Evolutionary conservation across 2,113 vertebrate species (phyloP).

Genomic region (Tautogolabrus adspersus): DNA sequence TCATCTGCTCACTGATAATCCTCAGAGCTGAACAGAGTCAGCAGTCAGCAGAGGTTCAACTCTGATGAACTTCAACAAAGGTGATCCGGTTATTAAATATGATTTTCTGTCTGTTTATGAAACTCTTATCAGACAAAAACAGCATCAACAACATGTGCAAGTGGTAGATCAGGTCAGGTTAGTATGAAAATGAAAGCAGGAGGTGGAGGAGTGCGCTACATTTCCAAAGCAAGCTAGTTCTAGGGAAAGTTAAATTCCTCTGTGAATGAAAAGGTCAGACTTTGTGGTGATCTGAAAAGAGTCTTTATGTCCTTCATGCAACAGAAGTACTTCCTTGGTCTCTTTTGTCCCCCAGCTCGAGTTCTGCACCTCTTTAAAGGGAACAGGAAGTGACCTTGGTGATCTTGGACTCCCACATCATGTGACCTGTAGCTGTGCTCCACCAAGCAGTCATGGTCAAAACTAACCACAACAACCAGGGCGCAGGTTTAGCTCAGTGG

Average conservation of each 20-base stretch:
- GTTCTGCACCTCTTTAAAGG: slow-evolving; percentile 61
- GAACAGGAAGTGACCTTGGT: slow-evolving; percentile 70
- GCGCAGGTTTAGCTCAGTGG: too few relatives aligned
- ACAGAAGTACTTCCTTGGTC: slow-evolving; percentile 56
- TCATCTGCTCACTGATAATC: slow-evolving; percentile 58
- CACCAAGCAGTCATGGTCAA: slow-evolving; percentile 10
- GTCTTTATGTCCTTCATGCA: slow-evolving; percentile 60
- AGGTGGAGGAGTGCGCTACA: slow-evolving; percentile 1
- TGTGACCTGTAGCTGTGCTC: slow-evolving; percentile 53
- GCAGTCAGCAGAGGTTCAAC: slow-evolving; percentile 48
- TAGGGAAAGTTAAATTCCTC: slow-evolving; percentile 52
- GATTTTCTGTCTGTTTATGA: background rate
- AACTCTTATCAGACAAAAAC: background rate
- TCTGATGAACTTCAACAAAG: slow-evolving; percentile 17
- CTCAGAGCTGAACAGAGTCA: slow-evolving; percentile 36
- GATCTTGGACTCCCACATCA: slow-evolving; percentile 63
- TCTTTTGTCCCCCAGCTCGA: slow-evolving; percentile 53
- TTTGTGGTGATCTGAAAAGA: slow-evolving; percentile 53
- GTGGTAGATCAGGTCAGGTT: background rate
- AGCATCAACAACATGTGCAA: background rate
- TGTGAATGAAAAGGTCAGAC: slow-evolving; percentile 59
- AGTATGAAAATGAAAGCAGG: slow-evolving; percentile 9
- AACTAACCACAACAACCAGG: slow-evolving; percentile 6
- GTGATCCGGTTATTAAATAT: background rate
- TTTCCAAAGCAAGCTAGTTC: slow-evolving; percentile 43